Evolutionary conservation across 1,140 invertebrate genomes (phyloP).

Genomic region (Drosophila arawakana): DNA sequence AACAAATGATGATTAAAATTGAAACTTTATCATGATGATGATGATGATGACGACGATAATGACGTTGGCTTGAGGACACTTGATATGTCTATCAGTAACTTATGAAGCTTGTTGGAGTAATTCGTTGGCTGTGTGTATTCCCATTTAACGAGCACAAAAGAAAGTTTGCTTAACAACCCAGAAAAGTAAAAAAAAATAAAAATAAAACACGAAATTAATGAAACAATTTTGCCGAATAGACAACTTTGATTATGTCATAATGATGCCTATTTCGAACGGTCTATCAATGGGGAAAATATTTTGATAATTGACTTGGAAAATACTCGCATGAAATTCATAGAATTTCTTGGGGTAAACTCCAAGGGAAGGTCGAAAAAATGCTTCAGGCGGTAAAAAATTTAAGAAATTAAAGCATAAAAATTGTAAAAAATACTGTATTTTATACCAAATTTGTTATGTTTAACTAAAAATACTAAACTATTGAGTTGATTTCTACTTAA

Average conservation of each 20-base stretch:
- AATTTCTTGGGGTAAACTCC: background rate
- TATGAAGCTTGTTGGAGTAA: conserved; percentile 37
- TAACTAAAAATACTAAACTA: no score
- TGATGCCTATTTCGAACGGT: conserved; percentile 23
- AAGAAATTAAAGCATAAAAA: no score
- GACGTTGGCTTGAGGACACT: conserved; percentile 48
- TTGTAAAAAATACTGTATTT: no score
- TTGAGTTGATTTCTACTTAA: no score
- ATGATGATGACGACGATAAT: conserved; percentile 33
- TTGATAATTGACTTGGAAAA: background rate
- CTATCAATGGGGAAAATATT: background rate
- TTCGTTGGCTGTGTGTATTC: conserved; percentile 35
- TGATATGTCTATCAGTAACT: conserved; percentile 68
- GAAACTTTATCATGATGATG: conserved; percentile 27
- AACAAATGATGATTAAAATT: conserved; percentile 26
- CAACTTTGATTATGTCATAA: conserved; percentile 64
- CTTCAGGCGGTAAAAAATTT: no score
- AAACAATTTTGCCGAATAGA: conserved; percentile 56
- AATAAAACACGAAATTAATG: conserved; percentile 31
- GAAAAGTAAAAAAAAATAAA: conserved; percentile 24
- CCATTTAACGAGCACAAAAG: conserved; percentile 68
- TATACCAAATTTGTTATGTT: no score
- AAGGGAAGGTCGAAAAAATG: no score
- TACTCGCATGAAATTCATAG: background rate
- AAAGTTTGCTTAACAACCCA: conserved; percentile 59